Evolutionary conservation across 2,888 invertebrate genomes (phyloP), one percentile per base, ranked within the genome.

Genomic region (Fragum whitleyi): DNA sequence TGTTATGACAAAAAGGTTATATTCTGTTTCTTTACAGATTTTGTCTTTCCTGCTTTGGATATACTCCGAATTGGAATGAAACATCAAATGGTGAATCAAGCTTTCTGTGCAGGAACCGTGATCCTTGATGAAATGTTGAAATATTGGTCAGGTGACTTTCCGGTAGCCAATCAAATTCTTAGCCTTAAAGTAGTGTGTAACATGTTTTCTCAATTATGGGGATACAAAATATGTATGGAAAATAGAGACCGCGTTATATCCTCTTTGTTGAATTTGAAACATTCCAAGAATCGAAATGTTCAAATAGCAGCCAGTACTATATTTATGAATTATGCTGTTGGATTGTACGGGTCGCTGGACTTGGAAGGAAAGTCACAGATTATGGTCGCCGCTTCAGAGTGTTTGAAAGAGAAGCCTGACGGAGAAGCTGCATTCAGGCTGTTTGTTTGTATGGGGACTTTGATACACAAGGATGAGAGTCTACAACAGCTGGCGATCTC

Each of bases 11-110:
- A n/a, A n/a, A n/a, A n/a, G n/a, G n/a, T n/a, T n/a, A n/a, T n/a
- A n/a, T n/a, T n/a, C 7, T 36, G 9, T n/a, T 32, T 61, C 6
- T 72, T 90, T 90, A 69, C 92, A 95, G 97, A 97, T 91, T 95
- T 96, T 84, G 95, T 98, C 0, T 98, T 98, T 92, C 99, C 99
- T 0, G 97, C 96, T 6, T 94, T 99, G 87, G 99, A 99, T 92
- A 95, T 98, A 6, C 95, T 97, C 19, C 95, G 99, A 86, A 94
- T 98, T 91, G 97, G 97, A 0, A 95, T 98, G 53, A 96, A 97
- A 62, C 96, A 96, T 85, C 95, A 96, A 90, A 94, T 95, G 3
- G 95, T 97, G 7, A 96, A 96, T 85, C 92, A 94, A 7, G 88
- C 94, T 62, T 93, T 96, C 67, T 95, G 95, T 90, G 90, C 93